Evolutionary conservation across 2,113 vertebrate species (phyloP), one percentile per base, ranked within the genome.

Genomic region (Pachycephala philippinensis): DNA sequence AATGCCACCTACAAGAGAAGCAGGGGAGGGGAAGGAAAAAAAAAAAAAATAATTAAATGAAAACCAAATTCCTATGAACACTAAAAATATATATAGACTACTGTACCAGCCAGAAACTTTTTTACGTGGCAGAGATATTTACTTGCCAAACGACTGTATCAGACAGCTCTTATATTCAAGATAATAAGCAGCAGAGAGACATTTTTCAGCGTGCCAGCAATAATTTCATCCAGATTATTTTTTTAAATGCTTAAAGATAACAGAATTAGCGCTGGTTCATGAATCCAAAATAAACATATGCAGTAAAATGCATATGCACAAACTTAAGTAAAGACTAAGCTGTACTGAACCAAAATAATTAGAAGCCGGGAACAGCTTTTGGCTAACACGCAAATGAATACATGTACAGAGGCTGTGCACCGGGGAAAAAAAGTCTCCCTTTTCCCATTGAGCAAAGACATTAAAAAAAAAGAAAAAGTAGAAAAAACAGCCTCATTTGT

Each of bases 1-100:
- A 95, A 97, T 94, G 96, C 94, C 97, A 95, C 97, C 98, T 98
- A 97, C 33, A 95, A 97, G 81, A 97, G 91, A 98, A 97, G 92
- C 27, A n/a, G 65, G 66, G 37, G 94, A 87, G 66, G 82, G 70
- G 90, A 85, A 85, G 28, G 39, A 72, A 59, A 90, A 7, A 89
- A 50, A 75, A 75, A n/a, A n/a, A n/a, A n/a, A n/a, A n/a, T 47
- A 21, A 76, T 94, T 79, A 96, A 89, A 90, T 96, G 31, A 63
- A 91, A 76, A 63, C n/a, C 9, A 30, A 56, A 17, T 82, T 68
- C n/a, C 23, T 68, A 56, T 69, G 44, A 79, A 71, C 71, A 44
- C 37, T 93, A 91, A 65, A 68, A n/a, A n/a, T 61, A 89, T 90
- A 74, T 56, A 89, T 75, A 85, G 84, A 80, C n/a, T 78, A 64